Conservation (phyloP, 2,888 invertebrate genomes). For the Drosophila phalerata region DNA sequence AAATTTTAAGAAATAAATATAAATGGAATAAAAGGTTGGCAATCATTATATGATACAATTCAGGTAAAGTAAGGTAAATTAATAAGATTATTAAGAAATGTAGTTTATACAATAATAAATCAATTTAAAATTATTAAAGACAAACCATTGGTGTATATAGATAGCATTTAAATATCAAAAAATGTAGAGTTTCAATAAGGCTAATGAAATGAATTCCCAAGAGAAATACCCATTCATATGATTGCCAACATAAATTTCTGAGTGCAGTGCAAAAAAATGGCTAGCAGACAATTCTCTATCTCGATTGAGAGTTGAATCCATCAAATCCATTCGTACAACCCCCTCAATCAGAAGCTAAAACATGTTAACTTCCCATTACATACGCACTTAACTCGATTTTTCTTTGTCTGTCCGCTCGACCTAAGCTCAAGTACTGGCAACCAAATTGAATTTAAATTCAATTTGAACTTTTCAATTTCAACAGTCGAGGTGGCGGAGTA, state of each 20-base stretch:
- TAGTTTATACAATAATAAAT: background rate
- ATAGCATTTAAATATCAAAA: background rate
- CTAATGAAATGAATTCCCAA: conserved; percentile 20
- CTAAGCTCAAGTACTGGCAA: conserved; percentile 55
- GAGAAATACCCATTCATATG: conserved; percentile 15
- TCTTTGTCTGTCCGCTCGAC: conserved; percentile 62
- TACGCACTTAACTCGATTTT: conserved; percentile 61
- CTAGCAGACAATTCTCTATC: conserved; percentile 2
- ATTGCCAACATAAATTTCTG: conserved; percentile 2
- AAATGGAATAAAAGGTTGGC: conserved; percentile 14
- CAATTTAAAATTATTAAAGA: background rate
- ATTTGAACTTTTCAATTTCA: conserved; percentile 85
- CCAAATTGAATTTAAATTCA: conserved; percentile 85
- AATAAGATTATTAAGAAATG: too few relatives aligned
- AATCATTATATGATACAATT: background rate
- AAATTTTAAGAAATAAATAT: conserved; percentile 42
- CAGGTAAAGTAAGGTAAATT: too few relatives aligned
- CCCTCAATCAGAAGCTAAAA: conserved; percentile 10
- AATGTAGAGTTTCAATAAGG: conserved; percentile 1
- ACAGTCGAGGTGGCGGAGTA: conserved; percentile 35
- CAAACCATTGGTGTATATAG: background rate
- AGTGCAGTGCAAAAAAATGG: conserved; percentile 17
- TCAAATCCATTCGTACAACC: background rate
- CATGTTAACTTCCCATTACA: conserved; percentile 68
- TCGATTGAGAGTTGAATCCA: conserved; percentile 3